A percentile compares a stretch with the other conserved stretches of the same genome.
Conservation (phyloP, 2,113 vertebrate genomes). For the Fulmarus glacialis region DNA sequence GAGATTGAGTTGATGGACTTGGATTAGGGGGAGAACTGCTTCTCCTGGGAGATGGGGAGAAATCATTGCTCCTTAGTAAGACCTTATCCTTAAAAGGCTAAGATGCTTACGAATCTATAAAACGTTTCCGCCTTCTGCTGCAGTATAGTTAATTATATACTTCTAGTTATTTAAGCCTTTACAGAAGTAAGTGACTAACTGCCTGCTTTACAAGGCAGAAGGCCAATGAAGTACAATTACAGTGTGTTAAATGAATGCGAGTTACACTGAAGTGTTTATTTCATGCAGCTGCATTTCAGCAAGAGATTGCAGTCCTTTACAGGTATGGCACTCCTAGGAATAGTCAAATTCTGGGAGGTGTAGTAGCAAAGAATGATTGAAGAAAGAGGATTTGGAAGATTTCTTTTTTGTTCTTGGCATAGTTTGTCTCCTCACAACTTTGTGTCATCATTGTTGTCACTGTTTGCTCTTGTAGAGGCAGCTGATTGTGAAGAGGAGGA, state of each 20-base stretch:
- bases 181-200: neutral
- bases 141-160: neutral
- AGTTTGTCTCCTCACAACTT: slow-evolving; percentile 48
- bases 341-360: neutral
- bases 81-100: neutral
- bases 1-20: neutral
- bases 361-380: neutral
- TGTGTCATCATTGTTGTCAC: slow-evolving; percentile 56
- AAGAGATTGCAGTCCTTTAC: neutral
- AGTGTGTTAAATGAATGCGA: neutral
- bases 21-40: neutral
- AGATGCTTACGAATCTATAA: neutral
- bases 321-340: neutral
- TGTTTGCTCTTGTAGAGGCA: slow-evolving; percentile 26
- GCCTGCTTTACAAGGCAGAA: neutral
- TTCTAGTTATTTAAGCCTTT: neutral
- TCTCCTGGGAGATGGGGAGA: neutral
- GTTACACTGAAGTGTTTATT: neutral
- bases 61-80: slow-evolving; percentile 28
- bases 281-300: neutral
- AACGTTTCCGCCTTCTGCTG: neutral
- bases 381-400: neutral
- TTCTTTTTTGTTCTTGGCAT: neutral
- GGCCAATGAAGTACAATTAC: neutral
- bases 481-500: slow-evolving; percentile 68